phyloP scores from a whole-genome alignment of 2,797 vertebrate species.

The Carapus acus region DNA sequence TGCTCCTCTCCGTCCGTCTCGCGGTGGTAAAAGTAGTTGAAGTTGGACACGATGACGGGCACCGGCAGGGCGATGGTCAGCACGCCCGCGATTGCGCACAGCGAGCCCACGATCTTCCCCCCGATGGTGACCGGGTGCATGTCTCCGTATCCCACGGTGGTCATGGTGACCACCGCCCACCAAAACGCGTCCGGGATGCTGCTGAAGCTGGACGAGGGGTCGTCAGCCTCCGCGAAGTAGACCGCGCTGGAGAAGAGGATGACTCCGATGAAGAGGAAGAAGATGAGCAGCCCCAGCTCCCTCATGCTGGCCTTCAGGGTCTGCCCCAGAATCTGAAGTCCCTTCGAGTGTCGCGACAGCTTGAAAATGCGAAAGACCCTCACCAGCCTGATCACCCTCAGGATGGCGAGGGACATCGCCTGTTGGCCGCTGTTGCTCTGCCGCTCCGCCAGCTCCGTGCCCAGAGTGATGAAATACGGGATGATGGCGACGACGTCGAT shows the following conservation, averaged over 20 bases:
- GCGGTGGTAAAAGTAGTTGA: slow-evolving; percentile 98
- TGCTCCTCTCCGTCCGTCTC: slow-evolving; percentile 97
- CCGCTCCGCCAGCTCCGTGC: slow-evolving; percentile 90
- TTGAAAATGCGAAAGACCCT: slow-evolving; percentile 97
- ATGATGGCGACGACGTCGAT: slow-evolving; percentile 98
- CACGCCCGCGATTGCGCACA: slow-evolving; percentile 96
- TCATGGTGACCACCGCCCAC: slow-evolving; percentile 99
- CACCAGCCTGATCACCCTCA: slow-evolving; percentile 91
- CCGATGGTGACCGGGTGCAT: slow-evolving; percentile 99
- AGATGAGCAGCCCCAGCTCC: slow-evolving; percentile 93
- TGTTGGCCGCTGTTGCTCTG: slow-evolving; percentile 90
- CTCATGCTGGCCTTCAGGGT: slow-evolving; percentile 97
- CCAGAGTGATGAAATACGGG: slow-evolving; percentile 97
- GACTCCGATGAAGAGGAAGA: slow-evolving; percentile 98
- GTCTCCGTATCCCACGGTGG: slow-evolving; percentile 96
- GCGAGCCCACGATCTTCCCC: slow-evolving; percentile 94
- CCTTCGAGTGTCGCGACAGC: slow-evolving; percentile 96
- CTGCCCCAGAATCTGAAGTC: slow-evolving; percentile 95
- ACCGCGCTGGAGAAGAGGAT: slow-evolving; percentile 97
- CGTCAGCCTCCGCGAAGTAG: slow-evolving; percentile 95
- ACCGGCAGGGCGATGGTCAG: slow-evolving; percentile 95
- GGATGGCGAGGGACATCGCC: slow-evolving; percentile 96
- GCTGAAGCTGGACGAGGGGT: slow-evolving; percentile 89
- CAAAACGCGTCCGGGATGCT: slow-evolving; percentile 99
- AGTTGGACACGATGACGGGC: slow-evolving; percentile 98